A percentile compares a stretch with the other conserved stretches of the same genome.
phyloP scores from a whole-genome alignment of 2,888 invertebrate species.

The Erebia palarica region DNA sequence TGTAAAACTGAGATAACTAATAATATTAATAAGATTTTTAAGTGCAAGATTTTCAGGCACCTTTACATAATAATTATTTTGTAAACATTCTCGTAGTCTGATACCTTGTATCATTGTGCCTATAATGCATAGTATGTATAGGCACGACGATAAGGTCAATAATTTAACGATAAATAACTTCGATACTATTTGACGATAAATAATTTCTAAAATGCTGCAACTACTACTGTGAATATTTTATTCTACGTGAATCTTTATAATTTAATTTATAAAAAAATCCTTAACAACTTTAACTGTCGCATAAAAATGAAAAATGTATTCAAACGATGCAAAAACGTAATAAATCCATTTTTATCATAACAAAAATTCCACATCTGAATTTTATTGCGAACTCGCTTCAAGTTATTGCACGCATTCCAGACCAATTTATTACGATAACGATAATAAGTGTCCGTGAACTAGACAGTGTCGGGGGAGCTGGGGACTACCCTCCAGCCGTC shows the following conservation, averaged over 20 bases:
- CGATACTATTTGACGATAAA: too few species aligned
- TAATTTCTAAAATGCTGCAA: too few species aligned
- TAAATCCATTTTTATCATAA: conserved; percentile 44
- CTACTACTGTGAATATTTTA: too few species aligned
- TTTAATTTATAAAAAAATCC: conserved; percentile 13
- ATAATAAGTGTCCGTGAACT: conserved; percentile 79
- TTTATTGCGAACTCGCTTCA: conserved; percentile 67
- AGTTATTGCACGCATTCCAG: conserved; percentile 74
- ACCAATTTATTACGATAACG: conserved; percentile 79
- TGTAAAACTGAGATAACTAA: too few species aligned
- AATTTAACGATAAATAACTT: too few species aligned
- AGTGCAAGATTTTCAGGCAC: background rate
- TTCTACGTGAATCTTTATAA: too few species aligned
- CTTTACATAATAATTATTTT: background rate
- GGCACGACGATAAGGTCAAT: too few species aligned
- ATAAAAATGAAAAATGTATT: conserved; percentile 34
- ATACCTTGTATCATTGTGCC: too few species aligned
- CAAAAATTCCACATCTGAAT: conserved; percentile 49
- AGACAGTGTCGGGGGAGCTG: conserved; percentile 63
- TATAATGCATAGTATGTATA: too few species aligned
- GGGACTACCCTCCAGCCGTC: conserved; percentile 51
- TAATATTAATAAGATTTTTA: too few species aligned
- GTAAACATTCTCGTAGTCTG: too few species aligned
- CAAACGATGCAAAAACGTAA: conserved; percentile 39
- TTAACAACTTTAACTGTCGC: conserved; percentile 22